A percentile compares a stretch with the other conserved stretches of the same genome.
Evolutionary conservation across 1,140 invertebrate species (phyloP).

Genomic region (Orchesella cincta): DNA sequence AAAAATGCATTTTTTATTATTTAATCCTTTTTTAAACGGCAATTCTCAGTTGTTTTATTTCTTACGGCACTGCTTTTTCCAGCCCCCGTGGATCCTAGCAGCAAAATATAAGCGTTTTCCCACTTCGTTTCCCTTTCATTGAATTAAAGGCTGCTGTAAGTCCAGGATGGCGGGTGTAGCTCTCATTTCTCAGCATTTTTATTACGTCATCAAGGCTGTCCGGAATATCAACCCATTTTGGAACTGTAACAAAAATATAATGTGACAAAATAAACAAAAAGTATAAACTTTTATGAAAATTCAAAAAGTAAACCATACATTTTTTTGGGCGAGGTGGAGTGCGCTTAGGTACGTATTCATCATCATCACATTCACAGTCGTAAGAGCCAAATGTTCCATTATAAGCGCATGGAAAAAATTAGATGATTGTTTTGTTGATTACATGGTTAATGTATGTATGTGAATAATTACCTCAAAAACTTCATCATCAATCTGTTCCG

Average conservation of each 20-base stretch:
- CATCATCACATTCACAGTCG: slow-evolving; percentile 2
- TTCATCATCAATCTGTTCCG: not conserved
- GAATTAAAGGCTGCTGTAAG: slow-evolving; percentile 28
- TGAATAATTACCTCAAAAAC: not conserved
- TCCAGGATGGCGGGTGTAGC: slow-evolving; percentile 24
- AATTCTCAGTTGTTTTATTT: not conserved
- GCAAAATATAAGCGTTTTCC: slow-evolving; percentile 37
- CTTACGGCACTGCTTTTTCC: slow-evolving; percentile 37
- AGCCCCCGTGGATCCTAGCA: slow-evolving; percentile 31
- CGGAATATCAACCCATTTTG: slow-evolving; percentile 26
- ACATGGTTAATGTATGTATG: not conserved
- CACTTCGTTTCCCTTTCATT: slow-evolving; percentile 32
- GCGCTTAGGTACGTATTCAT: not conserved
- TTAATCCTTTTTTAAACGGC: not conserved
- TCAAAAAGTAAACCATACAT: not conserved
- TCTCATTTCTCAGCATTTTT: not conserved
- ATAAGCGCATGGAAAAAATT: not conserved
- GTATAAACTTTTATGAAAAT: not conserved
- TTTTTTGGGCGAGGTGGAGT: not conserved
- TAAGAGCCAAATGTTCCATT: not conserved
- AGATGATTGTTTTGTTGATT: no score
- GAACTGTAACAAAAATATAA: slow-evolving; percentile 1
- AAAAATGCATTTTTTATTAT: not conserved
- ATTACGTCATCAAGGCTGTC: slow-evolving; percentile 7
- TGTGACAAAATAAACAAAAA: not conserved